These are phyloP conservation scores for Penaeus indicus DNA, from an alignment of 1,140 invertebrate species.

Conservation along the genomic window DNA sequence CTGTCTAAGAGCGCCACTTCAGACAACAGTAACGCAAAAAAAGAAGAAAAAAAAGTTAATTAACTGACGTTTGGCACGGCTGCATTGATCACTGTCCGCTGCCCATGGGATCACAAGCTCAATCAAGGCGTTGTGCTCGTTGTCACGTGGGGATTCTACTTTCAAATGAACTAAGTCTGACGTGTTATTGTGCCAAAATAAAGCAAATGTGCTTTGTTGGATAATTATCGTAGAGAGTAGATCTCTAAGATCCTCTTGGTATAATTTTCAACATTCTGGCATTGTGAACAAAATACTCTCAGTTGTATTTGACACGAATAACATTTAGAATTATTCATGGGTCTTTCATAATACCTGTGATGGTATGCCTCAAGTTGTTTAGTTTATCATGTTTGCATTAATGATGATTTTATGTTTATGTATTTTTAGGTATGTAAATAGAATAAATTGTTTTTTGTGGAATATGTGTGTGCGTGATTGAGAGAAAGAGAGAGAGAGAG, in stretches of 20 bases:
- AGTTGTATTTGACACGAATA: conserved; percentile 2
- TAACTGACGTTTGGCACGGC: background rate
- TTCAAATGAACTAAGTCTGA: background rate
- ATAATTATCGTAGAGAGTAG: background rate
- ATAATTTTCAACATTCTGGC: background rate
- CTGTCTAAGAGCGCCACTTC: background rate
- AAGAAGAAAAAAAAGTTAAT: background rate
- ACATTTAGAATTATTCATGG: background rate
- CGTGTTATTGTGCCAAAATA: background rate
- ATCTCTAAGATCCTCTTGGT: conserved; percentile 10
- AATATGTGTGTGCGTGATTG: too few species aligned
- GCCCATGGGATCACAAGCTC: background rate
- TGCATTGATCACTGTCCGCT: background rate
- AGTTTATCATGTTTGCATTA: too few species aligned
- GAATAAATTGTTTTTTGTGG: too few species aligned
- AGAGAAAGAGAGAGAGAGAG: too few species aligned
- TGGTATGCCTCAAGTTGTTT: conserved; percentile 10
- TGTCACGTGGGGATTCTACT: background rate
- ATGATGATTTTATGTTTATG: too few species aligned
- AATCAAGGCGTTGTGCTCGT: background rate
- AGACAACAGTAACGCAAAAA: background rate
- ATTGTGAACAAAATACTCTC: background rate
- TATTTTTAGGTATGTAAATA: too few species aligned
- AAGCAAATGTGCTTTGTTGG: background rate
- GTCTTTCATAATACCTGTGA: background rate